Conservation (phyloP, 2,888 invertebrate species). For the Drosophila barbarae region DNA sequence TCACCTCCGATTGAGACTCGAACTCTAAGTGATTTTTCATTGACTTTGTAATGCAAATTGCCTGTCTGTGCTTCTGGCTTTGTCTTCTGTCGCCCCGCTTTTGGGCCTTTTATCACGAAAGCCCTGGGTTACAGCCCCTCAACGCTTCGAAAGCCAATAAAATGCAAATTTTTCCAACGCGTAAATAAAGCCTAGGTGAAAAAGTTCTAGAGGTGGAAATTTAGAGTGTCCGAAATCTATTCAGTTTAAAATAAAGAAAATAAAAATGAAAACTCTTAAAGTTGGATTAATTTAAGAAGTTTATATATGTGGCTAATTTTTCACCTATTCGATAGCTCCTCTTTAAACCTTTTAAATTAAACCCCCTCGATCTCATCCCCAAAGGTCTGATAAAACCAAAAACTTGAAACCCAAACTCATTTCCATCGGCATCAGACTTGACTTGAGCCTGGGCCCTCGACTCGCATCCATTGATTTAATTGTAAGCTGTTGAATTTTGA, state of each 20-base stretch:
- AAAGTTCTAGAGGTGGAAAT: slow-evolving; percentile 28
- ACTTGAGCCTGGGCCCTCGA: slow-evolving; percentile 24
- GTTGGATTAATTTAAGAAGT: too few relatives aligned
- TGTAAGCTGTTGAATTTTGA: slow-evolving; percentile 64
- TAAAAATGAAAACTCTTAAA: background rate
- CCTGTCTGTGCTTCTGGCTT: slow-evolving; percentile 39
- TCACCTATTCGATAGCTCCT: background rate
- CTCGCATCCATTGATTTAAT: slow-evolving; percentile 56
- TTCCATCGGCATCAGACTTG: slow-evolving; percentile 29
- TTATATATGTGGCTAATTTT: background rate
- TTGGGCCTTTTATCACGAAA: slow-evolving; percentile 16
- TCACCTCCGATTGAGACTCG: slow-evolving; percentile 33
- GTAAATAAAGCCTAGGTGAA: slow-evolving; percentile 50
- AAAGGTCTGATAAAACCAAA: slow-evolving; percentile 7
- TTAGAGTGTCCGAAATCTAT: background rate
- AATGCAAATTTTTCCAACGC: slow-evolving; percentile 64
- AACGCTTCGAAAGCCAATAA: slow-evolving; percentile 55
- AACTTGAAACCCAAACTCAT: slow-evolving; percentile 18
- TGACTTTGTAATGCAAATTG: slow-evolving; percentile 66
- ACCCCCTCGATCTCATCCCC: slow-evolving; percentile 15
- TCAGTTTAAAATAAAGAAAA: too few relatives aligned
- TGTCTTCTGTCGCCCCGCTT: slow-evolving; percentile 1
- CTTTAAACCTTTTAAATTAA: background rate
- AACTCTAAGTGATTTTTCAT: slow-evolving; percentile 58
- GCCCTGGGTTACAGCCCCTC: slow-evolving; percentile 26